Percentiles rank a stretch among this genome's conserved stretches.
These are phyloP conservation scores for Myotis pilosus DNA, from an alignment of 2,797 vertebrate species.

Conservation along the genomic window DNA sequence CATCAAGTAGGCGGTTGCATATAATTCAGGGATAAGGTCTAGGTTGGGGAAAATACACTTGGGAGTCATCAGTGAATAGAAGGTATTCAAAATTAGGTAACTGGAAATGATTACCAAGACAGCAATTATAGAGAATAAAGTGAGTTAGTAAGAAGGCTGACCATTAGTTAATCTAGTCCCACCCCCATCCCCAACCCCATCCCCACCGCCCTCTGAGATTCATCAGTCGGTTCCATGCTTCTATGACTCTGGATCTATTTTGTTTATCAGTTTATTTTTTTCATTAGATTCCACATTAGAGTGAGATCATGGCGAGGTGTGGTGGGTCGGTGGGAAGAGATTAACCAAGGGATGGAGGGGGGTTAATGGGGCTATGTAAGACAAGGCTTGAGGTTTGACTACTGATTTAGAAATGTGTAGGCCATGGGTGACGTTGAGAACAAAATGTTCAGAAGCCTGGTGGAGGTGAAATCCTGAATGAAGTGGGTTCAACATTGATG, in stretches of 20 bases:
- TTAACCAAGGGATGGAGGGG: too few species aligned
- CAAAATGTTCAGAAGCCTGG: fast-evolving
- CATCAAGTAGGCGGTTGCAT: neutral
- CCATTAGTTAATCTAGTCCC: too few species aligned
- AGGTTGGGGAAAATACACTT: neutral
- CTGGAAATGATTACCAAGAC: neutral
- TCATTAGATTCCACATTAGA: too few species aligned
- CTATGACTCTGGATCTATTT: too few species aligned
- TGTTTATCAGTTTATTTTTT: too few species aligned
- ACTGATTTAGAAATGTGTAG: neutral
- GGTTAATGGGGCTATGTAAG: neutral
- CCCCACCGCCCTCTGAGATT: too few species aligned
- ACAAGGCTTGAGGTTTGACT: neutral
- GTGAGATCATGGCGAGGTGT: too few species aligned
- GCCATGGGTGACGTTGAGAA: neutral
- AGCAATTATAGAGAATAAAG: neutral
- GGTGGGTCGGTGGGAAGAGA: too few species aligned
- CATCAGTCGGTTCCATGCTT: too few species aligned
- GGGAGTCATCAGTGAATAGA: neutral
- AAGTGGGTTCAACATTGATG: neutral
- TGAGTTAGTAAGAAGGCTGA: neutral
- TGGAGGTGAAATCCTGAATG: neutral
- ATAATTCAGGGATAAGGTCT: neutral
- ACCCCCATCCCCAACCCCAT: too few species aligned
- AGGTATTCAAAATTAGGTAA: neutral